Conservation (phyloP, 2,113 vertebrate species). For the Sciurus niger region DNA sequence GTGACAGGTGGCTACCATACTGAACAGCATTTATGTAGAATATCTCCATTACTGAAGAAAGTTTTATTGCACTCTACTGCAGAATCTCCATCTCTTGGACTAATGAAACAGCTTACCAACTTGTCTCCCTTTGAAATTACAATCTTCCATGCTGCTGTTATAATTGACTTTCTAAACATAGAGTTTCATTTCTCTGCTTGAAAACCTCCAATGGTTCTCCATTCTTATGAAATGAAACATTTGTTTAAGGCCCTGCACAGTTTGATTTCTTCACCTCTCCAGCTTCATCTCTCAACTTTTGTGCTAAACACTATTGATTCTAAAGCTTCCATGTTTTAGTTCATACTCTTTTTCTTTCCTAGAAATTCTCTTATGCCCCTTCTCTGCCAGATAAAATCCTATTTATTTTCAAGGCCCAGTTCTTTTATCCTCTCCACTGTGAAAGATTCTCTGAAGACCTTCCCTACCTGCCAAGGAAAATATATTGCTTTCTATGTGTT, state of each 20-base stretch:
- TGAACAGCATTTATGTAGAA: neutral
- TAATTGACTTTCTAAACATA: slow-evolving; percentile 30
- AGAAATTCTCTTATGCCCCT: neutral
- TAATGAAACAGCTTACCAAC: neutral
- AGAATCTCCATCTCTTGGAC: neutral
- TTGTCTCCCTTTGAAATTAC: neutral
- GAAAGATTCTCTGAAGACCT: neutral
- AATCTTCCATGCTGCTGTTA: neutral
- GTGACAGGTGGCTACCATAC: neutral
- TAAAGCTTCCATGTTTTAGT: neutral
- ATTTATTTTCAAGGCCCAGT: neutral
- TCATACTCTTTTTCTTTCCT: slow-evolving; percentile 2
- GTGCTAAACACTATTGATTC: neutral
- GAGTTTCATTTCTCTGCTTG: neutral
- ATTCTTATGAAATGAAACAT: neutral
- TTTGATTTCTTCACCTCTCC: neutral
- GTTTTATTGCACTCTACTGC: too few species aligned
- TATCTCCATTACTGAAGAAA: neutral
- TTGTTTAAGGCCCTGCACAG: neutral
- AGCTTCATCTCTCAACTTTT: neutral
- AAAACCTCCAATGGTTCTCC: neutral
- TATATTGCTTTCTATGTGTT: neutral
- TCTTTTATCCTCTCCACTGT: neutral
- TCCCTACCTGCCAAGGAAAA: neutral
- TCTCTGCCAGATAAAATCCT: slow-evolving; percentile 25